phyloP scores from a whole-genome alignment of 2,797 vertebrate genomes.

The Lepilemur septentrionalis region DNA sequence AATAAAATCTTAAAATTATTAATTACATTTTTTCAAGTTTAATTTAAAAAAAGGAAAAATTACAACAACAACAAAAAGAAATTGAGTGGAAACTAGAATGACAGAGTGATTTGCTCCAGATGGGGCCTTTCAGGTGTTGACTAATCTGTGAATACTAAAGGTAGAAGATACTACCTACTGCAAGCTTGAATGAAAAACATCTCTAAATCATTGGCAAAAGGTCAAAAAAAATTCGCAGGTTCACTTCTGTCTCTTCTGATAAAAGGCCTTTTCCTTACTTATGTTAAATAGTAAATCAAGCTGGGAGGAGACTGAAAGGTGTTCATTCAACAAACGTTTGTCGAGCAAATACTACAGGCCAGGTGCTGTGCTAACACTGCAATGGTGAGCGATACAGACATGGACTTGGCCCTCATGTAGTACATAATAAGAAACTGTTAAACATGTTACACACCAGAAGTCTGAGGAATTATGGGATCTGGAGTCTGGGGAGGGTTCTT shows the following conservation, averaged over 20 bases:
- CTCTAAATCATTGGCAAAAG: neutral
- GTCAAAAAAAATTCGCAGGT: neutral
- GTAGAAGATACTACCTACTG: neutral
- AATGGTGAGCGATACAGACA: neutral
- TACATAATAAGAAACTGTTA: neutral
- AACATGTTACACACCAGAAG: neutral
- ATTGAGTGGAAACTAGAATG: neutral
- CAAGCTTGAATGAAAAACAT: neutral
- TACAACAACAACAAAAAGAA: neutral
- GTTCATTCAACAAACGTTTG: conserved; percentile 29
- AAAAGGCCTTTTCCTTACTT: conserved; percentile 37
- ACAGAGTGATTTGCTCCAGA: neutral
- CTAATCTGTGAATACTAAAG: neutral
- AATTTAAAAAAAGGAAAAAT: neutral
- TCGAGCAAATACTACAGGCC: neutral
- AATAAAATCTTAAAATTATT: conserved; percentile 9
- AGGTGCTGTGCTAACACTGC: neutral
- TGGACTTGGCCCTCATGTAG: neutral
- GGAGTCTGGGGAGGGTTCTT: neutral
- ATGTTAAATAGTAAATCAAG: conserved; percentile 4
- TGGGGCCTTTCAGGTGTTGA: neutral
- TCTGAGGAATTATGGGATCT: neutral
- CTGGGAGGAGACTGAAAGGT: neutral
- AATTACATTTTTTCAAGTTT: neutral
- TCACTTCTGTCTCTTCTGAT: neutral